Conservation (phyloP, 2,888 invertebrate species). For the Pantelozetes paolii region DNA sequence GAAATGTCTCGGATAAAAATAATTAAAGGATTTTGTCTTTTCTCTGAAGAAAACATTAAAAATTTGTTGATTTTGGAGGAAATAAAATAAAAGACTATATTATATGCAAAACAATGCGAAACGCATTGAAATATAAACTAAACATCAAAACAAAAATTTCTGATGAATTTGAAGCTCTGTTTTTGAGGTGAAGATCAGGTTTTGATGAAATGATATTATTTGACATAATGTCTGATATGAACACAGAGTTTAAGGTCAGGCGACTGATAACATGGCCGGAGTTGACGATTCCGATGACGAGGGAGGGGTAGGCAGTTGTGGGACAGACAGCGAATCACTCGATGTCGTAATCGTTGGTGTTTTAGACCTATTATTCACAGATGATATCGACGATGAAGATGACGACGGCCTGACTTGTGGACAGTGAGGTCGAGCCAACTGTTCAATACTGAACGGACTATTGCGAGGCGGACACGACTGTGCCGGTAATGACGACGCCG, state of each 20-base stretch:
- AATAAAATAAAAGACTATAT: slow-evolving; percentile 1
- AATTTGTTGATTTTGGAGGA: background rate
- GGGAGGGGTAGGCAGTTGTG: slow-evolving; percentile 46
- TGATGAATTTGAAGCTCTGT: slow-evolving; percentile 17
- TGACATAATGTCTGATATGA: slow-evolving; percentile 15
- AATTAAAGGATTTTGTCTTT: background rate
- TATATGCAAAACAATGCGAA: background rate
- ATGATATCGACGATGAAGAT: slow-evolving; percentile 31
- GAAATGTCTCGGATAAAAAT: background rate
- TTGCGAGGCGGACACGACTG: slow-evolving; percentile 39
- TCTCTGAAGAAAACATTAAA: background rate
- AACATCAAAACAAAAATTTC: background rate
- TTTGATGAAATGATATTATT: background rate
- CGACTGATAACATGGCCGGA: slow-evolving; percentile 46
- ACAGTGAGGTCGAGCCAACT: slow-evolving; percentile 47
- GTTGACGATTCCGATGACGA: slow-evolving; percentile 46
- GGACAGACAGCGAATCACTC: slow-evolving; percentile 32
- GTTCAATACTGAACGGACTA: slow-evolving; percentile 48
- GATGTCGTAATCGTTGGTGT: slow-evolving; percentile 35
- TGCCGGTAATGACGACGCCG: slow-evolving; percentile 8
- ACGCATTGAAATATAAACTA: background rate
- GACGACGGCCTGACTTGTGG: slow-evolving; percentile 41
- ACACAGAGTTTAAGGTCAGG: slow-evolving; percentile 35
- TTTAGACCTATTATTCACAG: slow-evolving; percentile 29
- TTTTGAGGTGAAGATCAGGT: background rate